phyloP scores from a whole-genome alignment of 37 sponge, comb jelly and placozoan species.

The Diacarnus erythraeanus region DNA sequence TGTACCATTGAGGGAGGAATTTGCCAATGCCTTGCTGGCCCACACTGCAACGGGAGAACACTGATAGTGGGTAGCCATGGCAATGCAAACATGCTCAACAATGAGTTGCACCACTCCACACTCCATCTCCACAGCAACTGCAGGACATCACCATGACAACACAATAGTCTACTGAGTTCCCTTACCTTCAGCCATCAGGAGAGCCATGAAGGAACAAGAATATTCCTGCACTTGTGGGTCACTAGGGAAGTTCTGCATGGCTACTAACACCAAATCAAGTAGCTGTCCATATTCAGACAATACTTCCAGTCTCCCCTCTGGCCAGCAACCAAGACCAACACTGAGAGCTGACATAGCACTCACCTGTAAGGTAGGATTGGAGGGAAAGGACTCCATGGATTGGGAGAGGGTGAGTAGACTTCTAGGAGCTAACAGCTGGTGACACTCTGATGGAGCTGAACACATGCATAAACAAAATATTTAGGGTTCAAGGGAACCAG shows the following conservation, averaged over 20 bases:
- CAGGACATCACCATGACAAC: neutral
- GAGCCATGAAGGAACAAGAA: constrained; percentile 32
- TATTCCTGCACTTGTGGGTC: constrained; percentile 30
- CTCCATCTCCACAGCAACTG: constrained; percentile 36
- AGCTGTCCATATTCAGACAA: constrained; percentile 14
- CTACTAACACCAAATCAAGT: constrained; percentile 19
- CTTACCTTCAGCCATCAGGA: constrained; percentile 41
- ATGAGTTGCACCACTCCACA: constrained; percentile 14
- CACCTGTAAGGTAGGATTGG: neutral
- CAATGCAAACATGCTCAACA: constrained; percentile 3
- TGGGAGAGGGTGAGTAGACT: neutral
- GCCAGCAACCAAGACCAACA: neutral
- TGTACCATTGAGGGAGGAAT: constrained; percentile 24
- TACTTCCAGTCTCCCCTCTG: constrained; percentile 19
- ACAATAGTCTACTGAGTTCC: neutral
- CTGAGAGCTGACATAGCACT: constrained; percentile 18
- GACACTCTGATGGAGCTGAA: constrained; percentile 11
- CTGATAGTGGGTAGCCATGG: neutral
- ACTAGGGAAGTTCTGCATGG: constrained; percentile 2
- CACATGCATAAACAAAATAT: too few species aligned
- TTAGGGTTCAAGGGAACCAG: too few species aligned
- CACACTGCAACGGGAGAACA: constrained; percentile 19
- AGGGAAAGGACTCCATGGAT: constrained; percentile 11
- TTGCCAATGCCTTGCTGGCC: constrained; percentile 24
- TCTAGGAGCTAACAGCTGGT: neutral